These are phyloP conservation scores for Nothobranchius furzeri DNA, from an alignment of 2,113 vertebrate genomes.

Conservation along the genomic window DNA sequence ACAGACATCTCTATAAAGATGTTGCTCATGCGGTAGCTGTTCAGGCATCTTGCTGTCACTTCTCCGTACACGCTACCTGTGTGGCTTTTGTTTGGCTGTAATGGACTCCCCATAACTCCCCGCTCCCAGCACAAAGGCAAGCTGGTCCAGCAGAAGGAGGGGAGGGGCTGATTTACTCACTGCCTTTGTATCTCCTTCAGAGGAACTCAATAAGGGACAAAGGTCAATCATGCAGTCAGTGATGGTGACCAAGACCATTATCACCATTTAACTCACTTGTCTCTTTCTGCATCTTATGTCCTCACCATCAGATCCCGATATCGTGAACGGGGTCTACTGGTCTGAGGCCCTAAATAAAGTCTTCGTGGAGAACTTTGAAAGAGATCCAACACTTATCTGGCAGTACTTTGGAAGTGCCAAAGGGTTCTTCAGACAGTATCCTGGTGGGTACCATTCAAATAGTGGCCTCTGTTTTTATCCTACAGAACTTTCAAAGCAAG, in stretches of 20 bases:
- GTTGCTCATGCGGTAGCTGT: slow-evolving; percentile 54
- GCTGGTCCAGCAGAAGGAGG: slow-evolving; percentile 50
- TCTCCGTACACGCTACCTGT: slow-evolving; percentile 22
- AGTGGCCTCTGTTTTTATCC: too few species aligned
- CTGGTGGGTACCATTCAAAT: slow-evolving; percentile 80
- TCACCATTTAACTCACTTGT: slow-evolving; percentile 56
- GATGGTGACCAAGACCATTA: slow-evolving; percentile 55
- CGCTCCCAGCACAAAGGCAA: slow-evolving; percentile 67
- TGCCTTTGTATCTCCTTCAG: slow-evolving; percentile 50
- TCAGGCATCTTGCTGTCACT: slow-evolving; percentile 54
- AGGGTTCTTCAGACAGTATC: slow-evolving; percentile 98
- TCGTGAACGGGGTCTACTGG: slow-evolving; percentile 98
- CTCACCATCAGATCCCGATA: slow-evolving; percentile 86
- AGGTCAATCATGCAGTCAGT: slow-evolving; percentile 48
- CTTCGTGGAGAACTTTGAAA: slow-evolving; percentile 97
- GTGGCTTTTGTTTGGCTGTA: slow-evolving; percentile 70
- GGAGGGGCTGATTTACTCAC: slow-evolving; percentile 53
- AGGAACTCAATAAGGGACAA: slow-evolving; percentile 58
- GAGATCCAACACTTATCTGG: slow-evolving; percentile 96
- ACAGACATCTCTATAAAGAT: slow-evolving; percentile 36
- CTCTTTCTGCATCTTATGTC: slow-evolving; percentile 7
- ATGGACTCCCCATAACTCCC: slow-evolving; percentile 69
- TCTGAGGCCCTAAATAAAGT: slow-evolving; percentile 98
- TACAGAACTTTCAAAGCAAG: too few species aligned
- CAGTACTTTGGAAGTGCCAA: slow-evolving; percentile 98